A percentile compares a stretch with the other conserved stretches of the same genome.
Evolutionary conservation across 2,888 invertebrate genomes (phyloP).

Genomic region (Stenodema calcarata): DNA sequence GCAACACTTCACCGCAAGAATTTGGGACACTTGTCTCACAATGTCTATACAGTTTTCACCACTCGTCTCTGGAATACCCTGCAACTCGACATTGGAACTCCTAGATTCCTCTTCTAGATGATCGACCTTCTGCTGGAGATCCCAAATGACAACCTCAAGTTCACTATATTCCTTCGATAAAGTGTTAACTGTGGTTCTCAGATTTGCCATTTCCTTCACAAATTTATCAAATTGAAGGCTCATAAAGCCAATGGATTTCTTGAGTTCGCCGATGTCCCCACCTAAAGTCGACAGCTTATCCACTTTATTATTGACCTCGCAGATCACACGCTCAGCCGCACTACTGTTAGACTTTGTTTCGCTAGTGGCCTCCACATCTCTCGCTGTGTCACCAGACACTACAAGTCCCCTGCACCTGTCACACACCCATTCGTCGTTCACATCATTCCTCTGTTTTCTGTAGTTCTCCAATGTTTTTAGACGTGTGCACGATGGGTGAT

Average conservation of each 20-base stretch:
- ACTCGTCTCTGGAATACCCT: background rate
- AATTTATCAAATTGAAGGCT: conserved; percentile 12
- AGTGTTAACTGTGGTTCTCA: background rate
- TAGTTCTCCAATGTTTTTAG: too few relatives aligned
- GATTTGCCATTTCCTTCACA: background rate
- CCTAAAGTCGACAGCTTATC: background rate
- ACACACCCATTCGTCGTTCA: background rate
- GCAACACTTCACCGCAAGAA: background rate
- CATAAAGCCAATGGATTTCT: background rate
- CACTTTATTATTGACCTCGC: background rate
- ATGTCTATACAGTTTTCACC: background rate
- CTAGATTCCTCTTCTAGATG: conserved; percentile 10
- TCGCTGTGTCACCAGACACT: background rate
- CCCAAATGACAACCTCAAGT: background rate
- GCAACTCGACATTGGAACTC: background rate
- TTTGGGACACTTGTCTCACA: background rate
- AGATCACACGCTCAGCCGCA: background rate
- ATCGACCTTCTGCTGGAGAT: background rate
- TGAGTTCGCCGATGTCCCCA: background rate
- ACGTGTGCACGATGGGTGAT: too few relatives aligned
- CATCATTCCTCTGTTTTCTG: background rate
- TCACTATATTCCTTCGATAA: background rate
- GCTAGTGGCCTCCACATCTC: too few relatives aligned
- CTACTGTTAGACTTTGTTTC: too few relatives aligned
- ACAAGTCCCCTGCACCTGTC: background rate